phyloP scores from a whole-genome alignment of 1,140 invertebrate genomes.

The Rhopalosiphum maidis region DNA sequence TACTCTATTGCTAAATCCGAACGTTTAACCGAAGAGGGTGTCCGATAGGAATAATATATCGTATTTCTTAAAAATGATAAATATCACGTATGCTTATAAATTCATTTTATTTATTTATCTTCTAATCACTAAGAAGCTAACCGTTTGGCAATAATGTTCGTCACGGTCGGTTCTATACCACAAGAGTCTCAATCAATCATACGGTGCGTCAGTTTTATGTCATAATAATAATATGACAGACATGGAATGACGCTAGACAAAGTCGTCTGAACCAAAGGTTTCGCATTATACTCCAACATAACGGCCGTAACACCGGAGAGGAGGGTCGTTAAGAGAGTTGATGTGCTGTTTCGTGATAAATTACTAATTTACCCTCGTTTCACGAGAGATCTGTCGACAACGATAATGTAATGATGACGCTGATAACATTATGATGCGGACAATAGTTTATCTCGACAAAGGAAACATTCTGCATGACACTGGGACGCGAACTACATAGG shows the following conservation, averaged over 20 bases:
- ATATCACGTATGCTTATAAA: background rate
- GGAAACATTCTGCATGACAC: constrained; percentile 7
- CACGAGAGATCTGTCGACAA: background rate
- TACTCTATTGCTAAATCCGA: background rate
- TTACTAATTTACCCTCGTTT: constrained; percentile 26
- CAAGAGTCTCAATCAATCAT: background rate
- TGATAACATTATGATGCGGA: background rate
- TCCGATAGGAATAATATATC: background rate
- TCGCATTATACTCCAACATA: background rate
- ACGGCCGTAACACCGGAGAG: background rate
- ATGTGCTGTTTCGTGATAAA: constrained; percentile 11
- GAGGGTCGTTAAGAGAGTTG: background rate
- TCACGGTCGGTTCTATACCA: background rate
- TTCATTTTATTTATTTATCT: background rate
- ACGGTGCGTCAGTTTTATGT: background rate
- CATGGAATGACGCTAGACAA: background rate
- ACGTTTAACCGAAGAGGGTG: background rate
- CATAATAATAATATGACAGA: background rate
- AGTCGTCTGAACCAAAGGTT: background rate
- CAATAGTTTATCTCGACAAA: background rate
- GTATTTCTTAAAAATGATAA: background rate
- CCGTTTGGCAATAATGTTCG: background rate
- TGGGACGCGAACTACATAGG: background rate
- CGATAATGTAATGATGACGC: background rate
- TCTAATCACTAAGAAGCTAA: background rate